These are phyloP conservation scores for Cosmia trapezina DNA, from an alignment of 2,888 invertebrate genomes.

Conservation along the genomic window DNA sequence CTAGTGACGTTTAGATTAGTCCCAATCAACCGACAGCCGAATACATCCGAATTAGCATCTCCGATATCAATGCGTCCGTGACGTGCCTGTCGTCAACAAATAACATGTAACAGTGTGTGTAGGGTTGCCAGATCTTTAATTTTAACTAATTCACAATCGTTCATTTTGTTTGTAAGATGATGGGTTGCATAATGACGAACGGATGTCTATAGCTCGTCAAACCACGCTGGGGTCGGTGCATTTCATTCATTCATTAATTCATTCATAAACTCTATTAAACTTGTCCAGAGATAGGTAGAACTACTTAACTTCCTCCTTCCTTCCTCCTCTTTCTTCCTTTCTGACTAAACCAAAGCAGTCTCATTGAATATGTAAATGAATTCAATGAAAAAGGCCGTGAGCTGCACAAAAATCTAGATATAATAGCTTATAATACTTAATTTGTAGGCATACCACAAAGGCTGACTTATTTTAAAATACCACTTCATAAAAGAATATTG, in stretches of 20 bases:
- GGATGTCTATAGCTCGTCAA: no score
- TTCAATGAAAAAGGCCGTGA: constrained; percentile 10
- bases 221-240: no score
- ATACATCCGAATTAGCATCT: constrained; percentile 16
- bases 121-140: constrained; percentile 37
- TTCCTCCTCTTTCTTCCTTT: no score
- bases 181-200: not conserved
- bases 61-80: constrained; percentile 35
- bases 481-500: constrained; percentile 15
- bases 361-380: constrained; percentile 24
- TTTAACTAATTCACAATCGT: not conserved
- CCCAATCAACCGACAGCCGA: not conserved
- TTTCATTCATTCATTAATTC: no score
- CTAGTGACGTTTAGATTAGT: not conserved
- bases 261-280: not conserved
- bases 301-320: not conserved
- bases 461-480: constrained; percentile 23
- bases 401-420: constrained; percentile 1
- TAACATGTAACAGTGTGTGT: not conserved
- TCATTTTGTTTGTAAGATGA: not conserved
- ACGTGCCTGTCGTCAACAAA: constrained; percentile 39
- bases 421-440: constrained; percentile 17
- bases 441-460: constrained; percentile 15
- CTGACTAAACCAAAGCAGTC: constrained; percentile 1
- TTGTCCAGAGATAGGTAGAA: not conserved